These are phyloP conservation scores for Holothuria glaberrima DNA, from an alignment of 35 echinoderm and acorn worm genomes.

Conservation along the genomic window DNA sequence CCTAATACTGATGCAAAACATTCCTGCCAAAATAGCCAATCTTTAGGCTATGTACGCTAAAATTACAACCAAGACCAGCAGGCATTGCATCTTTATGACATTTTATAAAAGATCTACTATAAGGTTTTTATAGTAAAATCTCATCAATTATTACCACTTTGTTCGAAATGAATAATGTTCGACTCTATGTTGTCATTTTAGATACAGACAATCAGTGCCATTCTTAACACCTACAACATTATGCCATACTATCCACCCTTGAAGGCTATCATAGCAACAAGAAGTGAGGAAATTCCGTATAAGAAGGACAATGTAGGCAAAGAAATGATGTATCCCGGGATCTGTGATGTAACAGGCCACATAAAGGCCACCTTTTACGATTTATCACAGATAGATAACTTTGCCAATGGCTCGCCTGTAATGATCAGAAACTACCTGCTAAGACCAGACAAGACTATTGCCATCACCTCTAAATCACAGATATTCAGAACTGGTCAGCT, in stretches of 20 bases:
- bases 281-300: background rate
- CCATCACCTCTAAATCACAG: background rate
- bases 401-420: background rate
- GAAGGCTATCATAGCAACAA: background rate
- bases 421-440: background rate
- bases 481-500: background rate
- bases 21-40: too few relatives aligned
- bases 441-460: background rate
- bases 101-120: too few relatives aligned
- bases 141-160: background rate
- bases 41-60: too few relatives aligned
- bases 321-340: background rate
- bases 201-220: background rate
- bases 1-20: too few relatives aligned
- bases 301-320: conserved; percentile 4
- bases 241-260: conserved; percentile 1
- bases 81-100: too few relatives aligned
- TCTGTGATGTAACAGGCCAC: conserved; percentile 9
- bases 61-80: too few relatives aligned
- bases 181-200: background rate
- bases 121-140: too few relatives aligned
- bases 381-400: background rate
- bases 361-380: background rate
- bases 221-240: background rate
- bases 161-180: background rate